Conservation (phyloP, 2,113 vertebrate species). For the Corythornis madagascariensis region DNA sequence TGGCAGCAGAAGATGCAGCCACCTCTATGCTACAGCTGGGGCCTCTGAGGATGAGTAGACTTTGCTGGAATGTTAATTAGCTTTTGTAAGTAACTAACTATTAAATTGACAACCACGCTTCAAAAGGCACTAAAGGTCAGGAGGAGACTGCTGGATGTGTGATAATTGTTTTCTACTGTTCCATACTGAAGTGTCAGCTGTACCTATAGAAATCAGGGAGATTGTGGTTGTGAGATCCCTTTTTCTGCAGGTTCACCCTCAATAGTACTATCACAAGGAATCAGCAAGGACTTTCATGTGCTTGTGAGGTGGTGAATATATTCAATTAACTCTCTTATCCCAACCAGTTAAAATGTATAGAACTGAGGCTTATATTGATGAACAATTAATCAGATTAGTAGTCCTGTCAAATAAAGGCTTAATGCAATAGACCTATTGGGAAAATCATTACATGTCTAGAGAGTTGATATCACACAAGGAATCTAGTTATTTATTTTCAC, state of each 20-base stretch:
- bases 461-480: not conserved
- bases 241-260: not conserved
- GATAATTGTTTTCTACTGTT: not conserved
- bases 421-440: not conserved
- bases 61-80: not conserved
- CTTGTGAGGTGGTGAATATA: not conserved
- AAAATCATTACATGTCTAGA: not conserved
- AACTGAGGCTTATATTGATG: not conserved
- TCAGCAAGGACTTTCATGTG: not conserved
- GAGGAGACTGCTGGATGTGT: not conserved
- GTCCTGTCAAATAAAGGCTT: not conserved
- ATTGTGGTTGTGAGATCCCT: not conserved
- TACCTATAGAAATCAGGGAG: not conserved
- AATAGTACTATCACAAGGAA: not conserved
- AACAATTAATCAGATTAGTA: not conserved
- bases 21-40: not conserved
- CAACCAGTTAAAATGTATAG: not conserved
- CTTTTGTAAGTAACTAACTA: not conserved
- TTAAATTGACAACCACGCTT: not conserved
- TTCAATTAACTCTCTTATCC: not conserved
- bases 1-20: not conserved
- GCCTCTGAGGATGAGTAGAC: not conserved
- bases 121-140: not conserved
- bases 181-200: not conserved
- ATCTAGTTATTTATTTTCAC: not conserved